Evolutionary conservation across 1,140 invertebrate genomes (phyloP).

Genomic region (Dinothrombium tinctorium): DNA sequence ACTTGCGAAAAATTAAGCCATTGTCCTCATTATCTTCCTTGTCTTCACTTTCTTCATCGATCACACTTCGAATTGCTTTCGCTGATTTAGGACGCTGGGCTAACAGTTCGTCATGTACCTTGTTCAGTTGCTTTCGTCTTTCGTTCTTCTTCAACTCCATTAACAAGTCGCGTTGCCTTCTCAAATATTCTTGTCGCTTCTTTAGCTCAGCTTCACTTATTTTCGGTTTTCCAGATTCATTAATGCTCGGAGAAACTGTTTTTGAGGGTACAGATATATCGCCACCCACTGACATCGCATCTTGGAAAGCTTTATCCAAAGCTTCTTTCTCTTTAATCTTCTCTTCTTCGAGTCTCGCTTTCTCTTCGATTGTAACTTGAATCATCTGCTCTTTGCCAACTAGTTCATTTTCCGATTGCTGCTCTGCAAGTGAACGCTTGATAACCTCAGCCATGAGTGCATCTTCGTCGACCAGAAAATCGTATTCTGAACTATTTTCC

Average conservation of each 20-base stretch:
- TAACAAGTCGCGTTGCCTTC: constrained; percentile 64
- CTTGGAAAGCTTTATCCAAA: constrained; percentile 1
- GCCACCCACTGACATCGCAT: constrained; percentile 1
- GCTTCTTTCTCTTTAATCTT: not conserved
- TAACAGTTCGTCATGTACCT: constrained; percentile 18
- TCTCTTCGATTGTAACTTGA: constrained; percentile 20
- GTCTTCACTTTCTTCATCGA: constrained; percentile 9
- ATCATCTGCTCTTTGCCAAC: constrained; percentile 9
- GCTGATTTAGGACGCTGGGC: constrained; percentile 28
- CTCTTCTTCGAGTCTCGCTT: constrained; percentile 18
- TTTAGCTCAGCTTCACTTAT: constrained; percentile 36
- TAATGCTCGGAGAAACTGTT: constrained; percentile 7
- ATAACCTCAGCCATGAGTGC: constrained; percentile 22
- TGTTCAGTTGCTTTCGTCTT: constrained; percentile 44
- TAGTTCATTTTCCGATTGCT: not conserved
- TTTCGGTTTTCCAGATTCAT: not conserved
- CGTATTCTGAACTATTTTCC: constrained; percentile 13
- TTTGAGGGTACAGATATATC: not conserved
- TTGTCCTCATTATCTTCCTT: constrained; percentile 24
- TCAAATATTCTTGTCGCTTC: constrained; percentile 53
- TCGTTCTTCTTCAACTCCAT: constrained; percentile 63
- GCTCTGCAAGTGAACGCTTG: constrained; percentile 16
- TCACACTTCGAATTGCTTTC: constrained; percentile 22
- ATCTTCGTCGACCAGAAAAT: constrained; percentile 13
- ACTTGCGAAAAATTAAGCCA: constrained; percentile 45